phyloP scores from a whole-genome alignment of 2,797 vertebrate species.

The Tamandua tetradactyla region DNA sequence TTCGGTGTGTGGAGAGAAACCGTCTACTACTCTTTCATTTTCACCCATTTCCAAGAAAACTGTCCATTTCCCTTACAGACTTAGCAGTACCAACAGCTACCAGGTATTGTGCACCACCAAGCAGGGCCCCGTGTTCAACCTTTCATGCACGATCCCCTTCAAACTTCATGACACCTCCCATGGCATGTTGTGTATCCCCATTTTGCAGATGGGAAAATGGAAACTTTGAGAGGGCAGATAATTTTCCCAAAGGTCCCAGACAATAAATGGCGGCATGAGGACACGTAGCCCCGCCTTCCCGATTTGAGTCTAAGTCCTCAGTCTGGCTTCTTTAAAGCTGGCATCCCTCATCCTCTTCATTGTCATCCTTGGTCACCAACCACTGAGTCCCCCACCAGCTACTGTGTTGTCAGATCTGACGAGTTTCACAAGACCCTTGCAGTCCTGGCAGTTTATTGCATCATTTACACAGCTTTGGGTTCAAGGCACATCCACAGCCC shows the following conservation, averaged over 20 bases:
- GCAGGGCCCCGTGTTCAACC: neutral
- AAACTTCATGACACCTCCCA: neutral
- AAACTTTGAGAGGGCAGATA: neutral
- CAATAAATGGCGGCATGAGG: neutral
- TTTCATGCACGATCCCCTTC: neutral
- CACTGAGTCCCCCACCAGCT: neutral
- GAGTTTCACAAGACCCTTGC: neutral
- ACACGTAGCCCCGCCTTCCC: neutral
- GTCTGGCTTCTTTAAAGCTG: neutral
- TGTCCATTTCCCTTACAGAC: neutral
- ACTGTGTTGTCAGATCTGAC: neutral
- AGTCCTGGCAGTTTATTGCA: constrained; percentile 48
- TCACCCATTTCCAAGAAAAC: constrained; percentile 34
- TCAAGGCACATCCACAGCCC: neutral
- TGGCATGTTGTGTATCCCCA: neutral
- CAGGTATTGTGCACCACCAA: neutral
- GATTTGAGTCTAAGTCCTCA: neutral
- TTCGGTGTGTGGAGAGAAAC: neutral
- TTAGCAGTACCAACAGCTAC: neutral
- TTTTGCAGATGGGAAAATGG: neutral
- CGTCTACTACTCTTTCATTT: neutral
- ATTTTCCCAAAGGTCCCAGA: neutral
- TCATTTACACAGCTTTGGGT: neutral
- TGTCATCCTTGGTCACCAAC: neutral
- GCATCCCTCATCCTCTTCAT: neutral